Evolutionary conservation across 2,797 vertebrate genomes (phyloP), one percentile per base, ranked within the genome.

Genomic region (Geotria australis): DNA sequence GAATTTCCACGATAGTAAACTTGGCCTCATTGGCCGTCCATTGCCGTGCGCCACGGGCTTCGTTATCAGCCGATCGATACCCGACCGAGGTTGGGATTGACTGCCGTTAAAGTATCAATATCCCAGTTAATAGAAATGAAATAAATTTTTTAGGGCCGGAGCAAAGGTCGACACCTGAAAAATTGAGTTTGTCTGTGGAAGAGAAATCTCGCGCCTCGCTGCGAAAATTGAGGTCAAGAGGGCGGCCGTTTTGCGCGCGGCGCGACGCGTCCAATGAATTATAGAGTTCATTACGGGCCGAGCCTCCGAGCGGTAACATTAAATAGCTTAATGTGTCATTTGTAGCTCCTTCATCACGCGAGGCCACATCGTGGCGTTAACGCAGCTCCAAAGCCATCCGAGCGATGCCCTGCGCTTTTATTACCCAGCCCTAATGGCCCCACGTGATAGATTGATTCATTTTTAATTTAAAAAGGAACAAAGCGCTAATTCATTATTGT

Each of bases 301-400:
- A 71, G 76, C 73, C 76, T 74, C 73, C 75, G 70, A 76, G 74
- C 72, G 73, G 75, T 76, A 71, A 75, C 74, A 77, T 76, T 74
- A 77, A 77, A 79, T 78, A 74, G 76, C 72, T 76, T 77, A 75
- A 78, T 79, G 74, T 74, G 74, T 79, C 75, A 79, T 78, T 77
- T 75, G 71, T 72, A 74, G 68, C 71, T 72, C 70, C 73, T 76
- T 79, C 78, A 76, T 79, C 73, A 74, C 75, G 73, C 72, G 51
- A n/a, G 51, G 51, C 51, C 51, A 55, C 51, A 24, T 55, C 55
- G 55, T n/a, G 24, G 24, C 24, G 24, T 38, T 38, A 38, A 38
- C 24, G 24, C 24, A 38, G 24, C 24, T 38, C 24, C 24, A 38
- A 24, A 38, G 24, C 24, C 24, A 38, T 38, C 24, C 24, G 24